Evolutionary conservation across 2,113 vertebrate genomes (phyloP).

Genomic region (Anser brachyrhynchus): DNA sequence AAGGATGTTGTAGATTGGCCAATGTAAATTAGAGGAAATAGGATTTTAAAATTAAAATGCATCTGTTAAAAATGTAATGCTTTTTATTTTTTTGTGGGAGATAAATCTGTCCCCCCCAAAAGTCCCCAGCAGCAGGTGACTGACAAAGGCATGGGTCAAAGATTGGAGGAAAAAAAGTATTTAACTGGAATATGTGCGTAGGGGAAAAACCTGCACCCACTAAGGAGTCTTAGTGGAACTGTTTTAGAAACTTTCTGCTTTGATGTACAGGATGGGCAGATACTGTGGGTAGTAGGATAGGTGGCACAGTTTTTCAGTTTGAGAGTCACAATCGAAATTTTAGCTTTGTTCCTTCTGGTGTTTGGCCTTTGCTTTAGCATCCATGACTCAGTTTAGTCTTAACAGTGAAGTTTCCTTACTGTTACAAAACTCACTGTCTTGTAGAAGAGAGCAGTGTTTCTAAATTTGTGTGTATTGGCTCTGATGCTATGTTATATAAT

Average conservation of each 20-base stretch:
- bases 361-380: neutral
- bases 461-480: fast-evolving
- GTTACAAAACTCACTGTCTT: neutral
- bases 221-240: neutral
- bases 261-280: neutral
- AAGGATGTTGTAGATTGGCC: neutral
- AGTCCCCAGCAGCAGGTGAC: neutral
- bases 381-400: neutral
- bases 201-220: fast-evolving
- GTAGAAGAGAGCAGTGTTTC: neutral
- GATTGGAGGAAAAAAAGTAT: neutral
- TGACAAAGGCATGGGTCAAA: neutral
- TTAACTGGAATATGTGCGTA: neutral
- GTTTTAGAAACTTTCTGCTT: neutral
- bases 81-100: neutral
- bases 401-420: neutral
- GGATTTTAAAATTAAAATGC: neutral
- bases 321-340: neutral
- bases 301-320: neutral
- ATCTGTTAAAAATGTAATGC: neutral
- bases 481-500: fast-evolving
- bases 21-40: neutral
- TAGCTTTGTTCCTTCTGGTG: neutral
- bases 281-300: neutral
- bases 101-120: neutral